Evolutionary conservation across 1,140 invertebrate genomes (phyloP), one percentile per base, ranked within the genome.

Genomic region (Bombus huntii): DNA sequence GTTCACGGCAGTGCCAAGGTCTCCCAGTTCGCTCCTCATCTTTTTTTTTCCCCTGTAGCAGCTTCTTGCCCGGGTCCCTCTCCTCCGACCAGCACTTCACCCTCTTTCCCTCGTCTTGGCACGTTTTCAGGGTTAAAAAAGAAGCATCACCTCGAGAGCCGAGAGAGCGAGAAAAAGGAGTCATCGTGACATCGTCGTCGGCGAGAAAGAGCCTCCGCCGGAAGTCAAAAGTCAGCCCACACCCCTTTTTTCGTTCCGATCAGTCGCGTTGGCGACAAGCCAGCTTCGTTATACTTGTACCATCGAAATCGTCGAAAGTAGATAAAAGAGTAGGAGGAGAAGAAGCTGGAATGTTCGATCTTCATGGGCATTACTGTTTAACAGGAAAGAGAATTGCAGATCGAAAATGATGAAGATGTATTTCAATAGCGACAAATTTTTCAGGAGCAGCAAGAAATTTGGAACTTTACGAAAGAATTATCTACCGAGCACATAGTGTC

Each of bases 101-200:
- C 62, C 66, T 76, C 80, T 75, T 53, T 81, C 68, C 62, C 75
- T 39, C 47, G 77, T 78, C 88, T 89, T 90, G 88, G 88, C 89
- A 90, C 77, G 81, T 87, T 90, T 90, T 89, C 89, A 89, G 81
- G 81, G 78, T 83, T 90, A 90, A 90, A 87, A 89, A 89, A 84
- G 81, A 47, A 77, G 31, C 66, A 31, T 18, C 34, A 12, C 3
- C 59, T 78, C 37, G 4, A 37, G 57, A 76, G 25, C 34, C 9
- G 25, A 25, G 47, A 25, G 37, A 44, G 81, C 47, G 53, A 71
- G 53, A 57, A 31, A 18, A 25, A 42, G 18, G 8, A 80, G 53
- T 47, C 22, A 15, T 25, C 31, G 53, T 53, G 18, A 53, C 47
- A 53, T 53, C 5, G 47, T 53, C 47, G 47, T 53, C 47, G 18